Percentiles rank a stretch among this genome's conserved stretches.
Conservation (phyloP, 2,797 vertebrate genomes). For the Lerista edwardsae region DNA sequence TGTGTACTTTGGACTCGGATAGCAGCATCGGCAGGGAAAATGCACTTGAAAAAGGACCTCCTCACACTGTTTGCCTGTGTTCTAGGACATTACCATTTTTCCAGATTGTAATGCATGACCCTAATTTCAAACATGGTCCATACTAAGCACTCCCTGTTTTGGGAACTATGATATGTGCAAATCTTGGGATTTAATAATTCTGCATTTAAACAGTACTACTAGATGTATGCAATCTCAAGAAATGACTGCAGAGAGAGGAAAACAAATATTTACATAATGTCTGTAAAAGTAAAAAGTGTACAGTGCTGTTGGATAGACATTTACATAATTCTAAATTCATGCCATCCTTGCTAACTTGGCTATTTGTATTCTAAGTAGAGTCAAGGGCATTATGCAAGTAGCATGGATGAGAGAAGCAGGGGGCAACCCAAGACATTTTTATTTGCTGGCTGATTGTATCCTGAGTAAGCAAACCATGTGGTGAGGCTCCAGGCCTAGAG, state of each 20-base stretch:
- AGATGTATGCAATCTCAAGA: not conserved
- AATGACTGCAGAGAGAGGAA: constrained; percentile 30
- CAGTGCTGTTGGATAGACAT: constrained; percentile 28
- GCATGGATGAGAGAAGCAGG: constrained; percentile 26
- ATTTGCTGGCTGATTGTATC: too few relatives aligned
- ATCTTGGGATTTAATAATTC: not conserved
- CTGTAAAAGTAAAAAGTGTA: not conserved
- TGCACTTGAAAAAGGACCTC: too few relatives aligned
- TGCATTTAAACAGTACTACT: not conserved
- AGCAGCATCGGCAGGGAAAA: too few relatives aligned
- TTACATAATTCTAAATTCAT: constrained; percentile 53
- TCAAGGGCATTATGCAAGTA: constrained; percentile 9
- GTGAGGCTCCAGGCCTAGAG: too few relatives aligned
- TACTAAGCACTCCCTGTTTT: not conserved
- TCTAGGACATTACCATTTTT: too few relatives aligned
- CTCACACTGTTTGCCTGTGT: too few relatives aligned
- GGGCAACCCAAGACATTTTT: too few relatives aligned
- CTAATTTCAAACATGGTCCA: not conserved
- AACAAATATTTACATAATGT: constrained; percentile 35
- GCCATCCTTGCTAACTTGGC: constrained; percentile 26
- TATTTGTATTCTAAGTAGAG: constrained; percentile 22
- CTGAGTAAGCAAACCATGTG: too few relatives aligned
- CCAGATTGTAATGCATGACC: too few relatives aligned
- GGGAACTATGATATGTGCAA: not conserved
- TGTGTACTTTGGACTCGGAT: too few relatives aligned